Evolutionary conservation across 2,888 invertebrate species (phyloP).

Genomic region (Dryomyza anilis): DNA sequence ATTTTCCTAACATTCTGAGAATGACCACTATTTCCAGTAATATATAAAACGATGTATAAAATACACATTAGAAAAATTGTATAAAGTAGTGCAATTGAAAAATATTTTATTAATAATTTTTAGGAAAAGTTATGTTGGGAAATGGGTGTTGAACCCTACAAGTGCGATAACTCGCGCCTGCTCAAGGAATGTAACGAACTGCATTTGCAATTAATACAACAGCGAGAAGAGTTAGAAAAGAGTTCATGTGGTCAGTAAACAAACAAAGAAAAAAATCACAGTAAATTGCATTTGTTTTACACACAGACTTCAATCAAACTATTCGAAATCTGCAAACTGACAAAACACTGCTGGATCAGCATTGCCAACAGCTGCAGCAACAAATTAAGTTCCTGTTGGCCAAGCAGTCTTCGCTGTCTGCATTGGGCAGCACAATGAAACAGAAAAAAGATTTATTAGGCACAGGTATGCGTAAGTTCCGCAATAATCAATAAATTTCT

Average conservation of each 20-base stretch:
- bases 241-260: slow-evolving; percentile 63
- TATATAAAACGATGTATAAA: background rate
- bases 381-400: slow-evolving; percentile 62
- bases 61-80: no score
- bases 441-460: slow-evolving; percentile 22
- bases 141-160: slow-evolving; percentile 77
- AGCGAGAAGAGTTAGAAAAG: slow-evolving; percentile 70
- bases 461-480: background rate
- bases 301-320: slow-evolving; percentile 64
- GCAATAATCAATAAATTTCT: slow-evolving; percentile 9
- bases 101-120: no score
- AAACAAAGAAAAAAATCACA: background rate
- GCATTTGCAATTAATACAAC: slow-evolving; percentile 69
- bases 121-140: slow-evolving; percentile 74
- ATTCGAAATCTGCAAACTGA: slow-evolving; percentile 65
- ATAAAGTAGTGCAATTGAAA: background rate
- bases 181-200: slow-evolving; percentile 77
- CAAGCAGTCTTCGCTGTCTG: slow-evolving; percentile 51
- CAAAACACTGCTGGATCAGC: slow-evolving; percentile 62
- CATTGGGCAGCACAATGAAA: slow-evolving; percentile 39
- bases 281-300: slow-evolving; percentile 32
- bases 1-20: background rate
- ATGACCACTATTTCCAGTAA: background rate
- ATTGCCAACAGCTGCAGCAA: slow-evolving; percentile 61
- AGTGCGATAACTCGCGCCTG: slow-evolving; percentile 78